These are phyloP conservation scores for Drosophila ananassae DNA, from an alignment of 1,140 invertebrate species.

Conservation along the genomic window DNA sequence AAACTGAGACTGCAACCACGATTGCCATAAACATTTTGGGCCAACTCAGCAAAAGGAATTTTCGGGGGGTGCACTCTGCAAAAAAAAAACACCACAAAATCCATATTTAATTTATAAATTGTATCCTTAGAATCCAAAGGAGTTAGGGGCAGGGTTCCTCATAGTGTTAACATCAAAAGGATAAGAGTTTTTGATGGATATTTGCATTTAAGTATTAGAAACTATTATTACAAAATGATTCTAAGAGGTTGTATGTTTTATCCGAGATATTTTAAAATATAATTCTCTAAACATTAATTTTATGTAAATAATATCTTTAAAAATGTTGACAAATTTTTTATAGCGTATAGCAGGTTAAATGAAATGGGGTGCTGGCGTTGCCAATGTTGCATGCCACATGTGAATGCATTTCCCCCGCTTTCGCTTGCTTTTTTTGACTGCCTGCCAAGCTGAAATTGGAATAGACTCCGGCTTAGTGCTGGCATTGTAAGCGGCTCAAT, in stretches of 20 bases:
- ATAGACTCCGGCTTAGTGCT: conserved; percentile 54
- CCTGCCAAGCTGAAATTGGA: conserved; percentile 60
- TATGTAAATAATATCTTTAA: too few relatives aligned
- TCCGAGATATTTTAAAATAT: too few relatives aligned
- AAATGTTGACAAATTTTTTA: not conserved
- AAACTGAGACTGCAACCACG: conserved; percentile 28
- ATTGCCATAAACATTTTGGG: conserved; percentile 65
- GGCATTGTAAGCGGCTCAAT: conserved; percentile 79
- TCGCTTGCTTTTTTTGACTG: conserved; percentile 51
- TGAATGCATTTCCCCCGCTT: conserved; percentile 53
- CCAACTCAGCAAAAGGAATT: conserved; percentile 45
- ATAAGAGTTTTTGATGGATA: too few relatives aligned
- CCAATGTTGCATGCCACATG: conserved; percentile 65
- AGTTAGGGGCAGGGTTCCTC: too few relatives aligned
- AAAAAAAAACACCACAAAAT: conserved; percentile 17
- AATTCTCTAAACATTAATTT: too few relatives aligned
- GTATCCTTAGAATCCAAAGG: not conserved
- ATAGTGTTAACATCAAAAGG: too few relatives aligned
- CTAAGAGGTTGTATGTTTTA: too few relatives aligned
- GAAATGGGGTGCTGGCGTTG: conserved; percentile 41
- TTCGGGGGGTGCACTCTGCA: conserved; percentile 17
- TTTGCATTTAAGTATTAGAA: too few relatives aligned
- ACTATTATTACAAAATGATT: too few relatives aligned
- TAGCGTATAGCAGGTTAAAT: conserved; percentile 35
- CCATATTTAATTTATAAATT: conserved; percentile 18